Evolutionary conservation across 2,888 invertebrate species (phyloP).

Genomic region (Pomacea canaliculata): DNA sequence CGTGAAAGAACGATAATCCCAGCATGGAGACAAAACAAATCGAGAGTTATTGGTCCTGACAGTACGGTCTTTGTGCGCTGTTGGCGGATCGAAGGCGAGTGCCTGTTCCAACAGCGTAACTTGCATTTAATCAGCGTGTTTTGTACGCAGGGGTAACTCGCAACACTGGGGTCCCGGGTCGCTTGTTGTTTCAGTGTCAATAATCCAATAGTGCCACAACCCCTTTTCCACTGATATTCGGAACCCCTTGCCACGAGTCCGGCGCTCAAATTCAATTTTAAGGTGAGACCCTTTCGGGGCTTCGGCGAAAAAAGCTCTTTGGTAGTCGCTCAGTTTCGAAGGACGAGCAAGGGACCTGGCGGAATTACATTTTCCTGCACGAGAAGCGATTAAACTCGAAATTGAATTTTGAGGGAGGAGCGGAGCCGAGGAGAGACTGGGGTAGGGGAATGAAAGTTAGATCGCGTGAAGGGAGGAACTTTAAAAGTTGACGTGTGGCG

Average conservation of each 20-base stretch:
- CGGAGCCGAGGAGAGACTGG: not conserved
- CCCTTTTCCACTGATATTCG: not conserved
- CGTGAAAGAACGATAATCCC: slow-evolving; percentile 25
- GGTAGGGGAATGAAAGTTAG: not conserved
- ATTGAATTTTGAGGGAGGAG: slow-evolving; percentile 18
- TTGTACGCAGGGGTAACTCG: slow-evolving; percentile 3
- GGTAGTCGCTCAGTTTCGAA: not conserved
- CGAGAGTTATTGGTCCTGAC: slow-evolving; percentile 28
- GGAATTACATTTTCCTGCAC: slow-evolving; percentile 23
- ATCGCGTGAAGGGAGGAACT: too few relatives aligned
- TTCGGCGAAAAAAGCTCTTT: slow-evolving; percentile 12
- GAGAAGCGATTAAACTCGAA: slow-evolving; percentile 24
- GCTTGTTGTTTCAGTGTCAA: slow-evolving; percentile 19
- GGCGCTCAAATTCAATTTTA: slow-evolving; percentile 24
- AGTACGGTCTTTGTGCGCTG: slow-evolving; percentile 21
- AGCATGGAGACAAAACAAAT: slow-evolving; percentile 26
- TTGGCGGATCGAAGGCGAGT: slow-evolving; percentile 20
- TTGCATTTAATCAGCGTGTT: slow-evolving; percentile 21
- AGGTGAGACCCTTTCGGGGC: slow-evolving; percentile 3
- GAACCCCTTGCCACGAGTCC: slow-evolving; percentile 7
- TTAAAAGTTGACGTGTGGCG: too few relatives aligned
- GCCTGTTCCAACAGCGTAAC: not conserved
- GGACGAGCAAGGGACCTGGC: slow-evolving; percentile 10
- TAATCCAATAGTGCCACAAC: slow-evolving; percentile 18
- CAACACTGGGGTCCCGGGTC: slow-evolving; percentile 9